Conservation (phyloP, 2,797 vertebrate genomes). For the Iguana delicatissima region DNA sequence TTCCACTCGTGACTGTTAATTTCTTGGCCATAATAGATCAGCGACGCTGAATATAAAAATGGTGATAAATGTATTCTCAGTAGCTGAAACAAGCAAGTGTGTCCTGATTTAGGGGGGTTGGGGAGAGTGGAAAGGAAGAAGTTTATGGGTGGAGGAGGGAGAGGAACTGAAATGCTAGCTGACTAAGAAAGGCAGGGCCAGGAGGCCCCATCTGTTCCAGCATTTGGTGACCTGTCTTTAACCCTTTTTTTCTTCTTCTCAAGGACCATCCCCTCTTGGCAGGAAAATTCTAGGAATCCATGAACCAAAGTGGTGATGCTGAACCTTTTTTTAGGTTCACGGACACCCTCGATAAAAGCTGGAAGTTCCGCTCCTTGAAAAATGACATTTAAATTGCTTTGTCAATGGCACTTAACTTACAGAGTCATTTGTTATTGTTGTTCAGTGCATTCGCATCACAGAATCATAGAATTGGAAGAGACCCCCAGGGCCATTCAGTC, state of each 20-base stretch:
- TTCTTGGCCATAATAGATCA: not conserved
- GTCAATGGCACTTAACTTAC: no score
- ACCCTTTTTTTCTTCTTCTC: not conserved
- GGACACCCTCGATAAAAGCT: no score
- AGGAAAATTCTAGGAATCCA: no score
- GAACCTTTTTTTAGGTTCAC: no score
- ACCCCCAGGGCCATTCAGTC: no score
- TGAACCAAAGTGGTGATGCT: no score
- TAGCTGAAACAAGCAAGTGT: not conserved
- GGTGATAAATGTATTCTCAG: not conserved
- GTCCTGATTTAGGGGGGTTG: not conserved
- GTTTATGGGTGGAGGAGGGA: not conserved
- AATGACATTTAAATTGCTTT: no score
- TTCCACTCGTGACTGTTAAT: not conserved
- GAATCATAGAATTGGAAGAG: no score
- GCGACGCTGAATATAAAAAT: not conserved
- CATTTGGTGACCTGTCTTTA: not conserved
- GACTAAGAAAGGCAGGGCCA: not conserved
- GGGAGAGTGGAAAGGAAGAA: no score
- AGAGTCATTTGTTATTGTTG: no score
- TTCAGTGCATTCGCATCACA: no score
- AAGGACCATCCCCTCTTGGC: not conserved
- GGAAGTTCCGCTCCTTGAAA: no score
- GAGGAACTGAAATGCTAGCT: not conserved
- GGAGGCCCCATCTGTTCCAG: not conserved